These are phyloP conservation scores for Tetrao urogallus DNA, from an alignment of 2,113 vertebrate genomes.

Conservation along the genomic window DNA sequence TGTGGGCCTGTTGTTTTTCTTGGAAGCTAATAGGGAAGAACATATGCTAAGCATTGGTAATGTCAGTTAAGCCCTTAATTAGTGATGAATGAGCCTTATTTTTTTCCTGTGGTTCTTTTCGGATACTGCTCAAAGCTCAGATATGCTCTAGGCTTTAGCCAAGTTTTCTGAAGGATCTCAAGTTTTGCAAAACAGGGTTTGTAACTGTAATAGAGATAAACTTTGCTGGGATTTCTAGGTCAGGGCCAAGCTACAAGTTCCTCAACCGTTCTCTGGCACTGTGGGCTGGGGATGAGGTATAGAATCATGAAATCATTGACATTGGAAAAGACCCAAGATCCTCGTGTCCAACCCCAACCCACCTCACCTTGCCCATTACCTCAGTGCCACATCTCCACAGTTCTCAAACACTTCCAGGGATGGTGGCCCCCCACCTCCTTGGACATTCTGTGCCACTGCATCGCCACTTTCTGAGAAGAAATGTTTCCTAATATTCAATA, in stretches of 20 bases:
- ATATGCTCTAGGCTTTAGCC: conserved; percentile 5
- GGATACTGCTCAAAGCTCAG: conserved; percentile 33
- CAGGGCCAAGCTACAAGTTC: not conserved
- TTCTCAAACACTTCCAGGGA: too few species aligned
- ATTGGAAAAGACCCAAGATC: too few species aligned
- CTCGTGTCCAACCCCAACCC: too few species aligned
- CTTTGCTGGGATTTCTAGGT: not conserved
- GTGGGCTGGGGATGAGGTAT: not conserved
- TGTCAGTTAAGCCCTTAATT: conserved; percentile 63
- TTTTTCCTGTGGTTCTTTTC: conserved; percentile 61
- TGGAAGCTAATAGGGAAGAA: conserved; percentile 69
- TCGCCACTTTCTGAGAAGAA: too few species aligned
- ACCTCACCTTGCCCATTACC: too few species aligned
- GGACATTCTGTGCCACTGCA: too few species aligned
- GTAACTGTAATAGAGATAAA: not conserved
- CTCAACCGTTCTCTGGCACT: not conserved
- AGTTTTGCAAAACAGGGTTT: not conserved
- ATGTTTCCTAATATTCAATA: too few species aligned
- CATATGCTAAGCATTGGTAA: conserved; percentile 74
- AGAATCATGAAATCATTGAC: too few species aligned
- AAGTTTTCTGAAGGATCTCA: not conserved
- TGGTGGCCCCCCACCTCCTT: too few species aligned
- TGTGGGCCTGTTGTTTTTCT: conserved; percentile 67
- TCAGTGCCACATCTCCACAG: too few species aligned
- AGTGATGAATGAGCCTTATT: conserved; percentile 59